Percentiles rank a stretch among this genome's conserved stretches.
Evolutionary conservation across 2,113 vertebrate species (phyloP).

Genomic region (Corvus hawaiiensis): DNA sequence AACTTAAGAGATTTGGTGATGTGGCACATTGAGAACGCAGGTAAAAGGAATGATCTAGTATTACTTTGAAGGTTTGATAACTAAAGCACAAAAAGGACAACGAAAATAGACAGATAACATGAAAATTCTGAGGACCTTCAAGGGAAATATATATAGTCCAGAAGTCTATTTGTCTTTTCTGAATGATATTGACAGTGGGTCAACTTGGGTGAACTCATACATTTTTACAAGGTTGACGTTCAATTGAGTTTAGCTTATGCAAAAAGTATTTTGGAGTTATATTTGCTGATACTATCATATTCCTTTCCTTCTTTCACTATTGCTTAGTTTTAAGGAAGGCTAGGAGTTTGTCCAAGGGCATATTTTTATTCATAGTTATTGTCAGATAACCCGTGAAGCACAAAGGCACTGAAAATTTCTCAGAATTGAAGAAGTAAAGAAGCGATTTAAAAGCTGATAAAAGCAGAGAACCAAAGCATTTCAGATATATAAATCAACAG

Average conservation of each 20-base stretch:
- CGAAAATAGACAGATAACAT: not conserved
- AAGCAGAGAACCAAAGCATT: not conserved
- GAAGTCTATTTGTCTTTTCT: constrained; percentile 21
- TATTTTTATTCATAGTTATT: constrained; percentile 35
- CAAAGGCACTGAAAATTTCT: not conserved
- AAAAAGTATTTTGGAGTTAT: constrained; percentile 25
- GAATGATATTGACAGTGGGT: constrained; percentile 48
- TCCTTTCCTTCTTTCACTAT: constrained; percentile 17
- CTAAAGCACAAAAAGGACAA: not conserved
- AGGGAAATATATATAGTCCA: not conserved
- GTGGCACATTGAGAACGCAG: accelerated
- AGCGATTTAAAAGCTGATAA: not conserved
- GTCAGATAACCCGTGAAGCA: not conserved
- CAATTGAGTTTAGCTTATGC: constrained; percentile 32
- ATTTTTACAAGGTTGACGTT: constrained; percentile 56
- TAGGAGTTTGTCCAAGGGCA: constrained; percentile 19
- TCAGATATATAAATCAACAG: not conserved
- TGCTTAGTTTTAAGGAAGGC: constrained; percentile 13
- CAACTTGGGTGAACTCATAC: constrained; percentile 29
- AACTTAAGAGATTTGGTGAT: not conserved
- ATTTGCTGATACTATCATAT: constrained; percentile 48
- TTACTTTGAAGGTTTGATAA: not conserved
- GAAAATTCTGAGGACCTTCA: constrained; percentile 1
- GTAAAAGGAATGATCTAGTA: not conserved
- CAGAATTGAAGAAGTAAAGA: not conserved